Base-by-base conservation (phyloP, 1,140 invertebrate species). In the Diprion similis region DNA sequence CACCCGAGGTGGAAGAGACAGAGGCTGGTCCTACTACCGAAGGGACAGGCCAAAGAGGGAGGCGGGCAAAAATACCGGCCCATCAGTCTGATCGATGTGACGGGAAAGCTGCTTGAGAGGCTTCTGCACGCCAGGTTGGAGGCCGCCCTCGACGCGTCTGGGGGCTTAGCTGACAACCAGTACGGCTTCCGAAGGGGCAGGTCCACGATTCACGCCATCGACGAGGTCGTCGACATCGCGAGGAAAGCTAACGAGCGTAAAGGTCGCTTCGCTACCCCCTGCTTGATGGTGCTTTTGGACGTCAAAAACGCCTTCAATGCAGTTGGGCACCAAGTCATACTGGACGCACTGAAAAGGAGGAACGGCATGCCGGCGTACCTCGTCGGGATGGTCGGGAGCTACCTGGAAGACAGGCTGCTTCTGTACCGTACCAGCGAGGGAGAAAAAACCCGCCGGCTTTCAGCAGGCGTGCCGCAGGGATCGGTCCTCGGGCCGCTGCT, bases 81-180 rank as follows among this genome's bases (percentile, higher is more conserved):
- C 24, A 37, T 37, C 24, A 37, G 85, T 8, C 76, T 87, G 15
- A 75, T 87, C 1, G 80, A 86, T 17, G 72, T 81, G 0, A 46
- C 84, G 3, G 84, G 83, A 0, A 87, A 89, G 65, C 66, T 86
- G 0, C 65, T 83, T 7, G 85, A 88, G 66, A 77, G 83, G 6
- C 64, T 88, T 0, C 75, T 87, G 0, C 19, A 80, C 8, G 64
- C 71, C 3, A 72, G 76, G 51, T 18, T 85, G 71, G 69, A 76
- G 68, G 19, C 77, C 76, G 46, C 73, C n/a, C 9, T 77, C 71
- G 24, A 69, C 46, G 17, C 37, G 46, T 77, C 46, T 15, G 76
- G 66, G 8, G 76, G 70, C 13, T 24, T 85, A 0, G 74, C 81
- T 3, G 46, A 74, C 0, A 70, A 70, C 10, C 87, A 89, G 77